Evolutionary conservation across 2,888 invertebrate species (phyloP), one percentile per base, ranked within the genome.

Genomic region (Choristoneura rosaceana): DNA sequence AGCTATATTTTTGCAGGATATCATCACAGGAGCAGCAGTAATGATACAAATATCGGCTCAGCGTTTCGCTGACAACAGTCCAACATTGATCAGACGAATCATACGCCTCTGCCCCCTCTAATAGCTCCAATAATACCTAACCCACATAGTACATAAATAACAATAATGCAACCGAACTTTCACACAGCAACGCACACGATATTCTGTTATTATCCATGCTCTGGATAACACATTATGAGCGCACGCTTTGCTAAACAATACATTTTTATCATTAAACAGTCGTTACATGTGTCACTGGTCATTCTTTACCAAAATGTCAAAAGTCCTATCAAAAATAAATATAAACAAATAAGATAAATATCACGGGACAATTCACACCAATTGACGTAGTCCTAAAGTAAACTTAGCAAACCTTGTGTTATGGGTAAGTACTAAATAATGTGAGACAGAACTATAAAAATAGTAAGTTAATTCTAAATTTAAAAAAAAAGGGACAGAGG

Each of bases 201-300:
- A 84, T 85, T 85, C 78, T 79, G 81, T 82, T 80, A 87, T 86
- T 85, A 84, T 55, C 89, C 87, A 86, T 88, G 90, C 87, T 90
- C 89, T 87, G 84, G 80, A 87, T 84, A 82, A 74, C 76, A 84
- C 86, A 82, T 83, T 82, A 79, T 81, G 79, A 77, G 78, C 83
- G 76, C 77, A 90, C 89, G 90, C 83, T 86, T 87, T 89, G 85
- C 78, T 84, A 87, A 81, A 84, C 79, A 83, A 89, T 79, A 77
- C 79, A 76, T 80, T 80, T 77, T 77, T 74, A 78, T 74, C 77
- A 80, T 79, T 76, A 75, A 76, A 79, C 74, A 74, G 69, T 59
- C 71, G 74, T 73, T 71, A 71, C 65, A 63, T 55, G 63, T 64
- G n/a, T 71, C 58, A 68, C 55, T 68, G 67, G 3, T 15, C 15